Conservation (phyloP, 2,113 vertebrate genomes). For the Nyctibius bracteatus region DNA sequence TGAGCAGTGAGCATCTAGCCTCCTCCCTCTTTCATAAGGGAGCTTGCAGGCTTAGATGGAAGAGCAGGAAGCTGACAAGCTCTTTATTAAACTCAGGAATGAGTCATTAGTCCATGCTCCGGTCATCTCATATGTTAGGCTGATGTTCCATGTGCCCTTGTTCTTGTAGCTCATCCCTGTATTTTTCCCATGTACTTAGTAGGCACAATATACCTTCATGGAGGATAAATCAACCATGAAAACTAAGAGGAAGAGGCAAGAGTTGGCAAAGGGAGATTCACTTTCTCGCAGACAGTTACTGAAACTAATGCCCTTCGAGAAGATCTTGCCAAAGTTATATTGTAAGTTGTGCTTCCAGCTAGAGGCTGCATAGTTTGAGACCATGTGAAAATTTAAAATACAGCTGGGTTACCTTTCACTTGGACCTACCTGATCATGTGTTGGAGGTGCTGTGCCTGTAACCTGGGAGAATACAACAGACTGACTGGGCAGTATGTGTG, state of each 20-base stretch:
- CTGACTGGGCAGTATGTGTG: not conserved
- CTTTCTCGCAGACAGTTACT: not conserved
- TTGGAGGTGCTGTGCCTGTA: not conserved
- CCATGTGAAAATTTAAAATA: not conserved
- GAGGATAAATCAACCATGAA: not conserved
- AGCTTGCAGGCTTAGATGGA: not conserved
- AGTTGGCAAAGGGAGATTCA: not conserved
- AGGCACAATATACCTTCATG: not conserved
- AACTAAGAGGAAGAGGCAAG: not conserved
- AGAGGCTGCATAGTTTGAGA: not conserved
- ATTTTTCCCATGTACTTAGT: not conserved
- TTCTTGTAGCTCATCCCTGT: not conserved
- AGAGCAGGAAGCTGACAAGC: not conserved
- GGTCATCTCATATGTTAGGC: not conserved
- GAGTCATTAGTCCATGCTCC: not conserved
- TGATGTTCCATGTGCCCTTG: fast-evolving
- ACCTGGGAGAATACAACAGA: not conserved
- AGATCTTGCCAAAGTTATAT: not conserved
- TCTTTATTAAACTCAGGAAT: not conserved
- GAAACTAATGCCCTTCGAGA: not conserved
- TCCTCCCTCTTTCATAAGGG: not conserved
- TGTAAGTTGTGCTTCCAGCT: not conserved
- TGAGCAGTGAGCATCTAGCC: not conserved
- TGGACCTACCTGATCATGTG: not conserved
- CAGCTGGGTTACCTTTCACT: not conserved